Percentiles rank a stretch among this genome's conserved stretches.
phyloP scores from a whole-genome alignment of 2,888 invertebrate genomes.

The Linnaemya vulpina region DNA sequence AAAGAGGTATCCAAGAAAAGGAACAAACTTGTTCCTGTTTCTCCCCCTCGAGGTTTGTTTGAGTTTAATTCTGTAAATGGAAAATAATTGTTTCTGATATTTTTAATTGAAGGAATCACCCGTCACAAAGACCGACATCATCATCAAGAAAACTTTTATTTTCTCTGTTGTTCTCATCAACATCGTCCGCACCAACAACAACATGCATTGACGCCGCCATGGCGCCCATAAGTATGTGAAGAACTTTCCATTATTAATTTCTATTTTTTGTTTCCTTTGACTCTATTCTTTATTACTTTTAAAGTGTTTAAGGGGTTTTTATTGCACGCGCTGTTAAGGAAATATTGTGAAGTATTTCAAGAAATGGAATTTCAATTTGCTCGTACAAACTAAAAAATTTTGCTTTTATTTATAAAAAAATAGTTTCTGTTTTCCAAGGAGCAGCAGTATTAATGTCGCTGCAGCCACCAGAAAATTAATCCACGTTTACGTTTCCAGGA shows the following conservation, averaged over 20 bases:
- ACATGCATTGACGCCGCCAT: conserved; percentile 47
- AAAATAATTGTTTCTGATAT: conserved; percentile 66
- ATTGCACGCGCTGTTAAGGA: not conserved
- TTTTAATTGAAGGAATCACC: conserved; percentile 33
- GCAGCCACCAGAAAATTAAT: too few relatives aligned
- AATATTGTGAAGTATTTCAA: too few relatives aligned
- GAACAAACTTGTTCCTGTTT: not conserved
- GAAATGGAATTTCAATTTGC: too few relatives aligned
- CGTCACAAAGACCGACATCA: conserved; percentile 26
- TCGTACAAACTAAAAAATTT: too few relatives aligned
- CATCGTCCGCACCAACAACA: not conserved
- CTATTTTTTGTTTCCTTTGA: conserved; percentile 18
- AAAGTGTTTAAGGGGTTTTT: conserved; percentile 36
- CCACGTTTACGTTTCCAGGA: too few relatives aligned
- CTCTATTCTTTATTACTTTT: not conserved
- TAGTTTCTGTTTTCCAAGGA: too few relatives aligned
- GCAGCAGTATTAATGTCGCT: too few relatives aligned
- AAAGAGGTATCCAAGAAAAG: not conserved
- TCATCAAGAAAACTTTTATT: conserved; percentile 6
- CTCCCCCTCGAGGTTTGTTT: conserved; percentile 11
- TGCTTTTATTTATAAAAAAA: too few relatives aligned
- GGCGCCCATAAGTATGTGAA: conserved; percentile 56
- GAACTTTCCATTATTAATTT: not conserved
- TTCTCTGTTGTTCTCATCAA: not conserved
- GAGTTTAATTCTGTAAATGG: conserved; percentile 53